These are phyloP conservation scores for Grantiella picta DNA, from an alignment of 2,113 vertebrate species.

Conservation along the genomic window DNA sequence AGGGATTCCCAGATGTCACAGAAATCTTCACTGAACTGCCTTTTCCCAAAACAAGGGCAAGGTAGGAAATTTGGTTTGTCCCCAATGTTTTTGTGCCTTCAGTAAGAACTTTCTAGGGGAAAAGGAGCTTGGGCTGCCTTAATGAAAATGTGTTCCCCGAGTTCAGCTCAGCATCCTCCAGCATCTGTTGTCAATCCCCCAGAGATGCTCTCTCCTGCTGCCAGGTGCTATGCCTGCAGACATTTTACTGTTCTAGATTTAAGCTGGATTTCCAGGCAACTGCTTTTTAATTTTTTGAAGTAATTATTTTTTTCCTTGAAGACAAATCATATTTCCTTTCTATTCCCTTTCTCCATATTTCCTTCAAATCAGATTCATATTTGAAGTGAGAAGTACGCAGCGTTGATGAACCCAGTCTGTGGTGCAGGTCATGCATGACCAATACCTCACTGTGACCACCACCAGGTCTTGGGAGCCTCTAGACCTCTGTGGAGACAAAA, in stretches of 20 bases:
- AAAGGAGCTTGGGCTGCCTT: not conserved
- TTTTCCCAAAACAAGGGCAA: not conserved
- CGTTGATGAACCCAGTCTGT: not conserved
- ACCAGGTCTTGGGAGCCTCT: not conserved
- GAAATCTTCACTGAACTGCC: not conserved
- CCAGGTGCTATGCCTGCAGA: slow-evolving; percentile 21
- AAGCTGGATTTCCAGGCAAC: slow-evolving; percentile 4
- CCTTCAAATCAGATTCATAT: not conserved
- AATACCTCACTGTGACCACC: not conserved
- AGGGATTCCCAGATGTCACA: not conserved
- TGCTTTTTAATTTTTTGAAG: not conserved
- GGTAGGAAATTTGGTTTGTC: not conserved
- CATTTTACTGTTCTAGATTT: not conserved
- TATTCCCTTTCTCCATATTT: not conserved
- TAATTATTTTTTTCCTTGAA: not conserved
- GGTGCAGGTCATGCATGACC: too few species aligned
- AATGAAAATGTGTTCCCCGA: not conserved
- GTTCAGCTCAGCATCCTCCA: not conserved
- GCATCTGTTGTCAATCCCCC: not conserved
- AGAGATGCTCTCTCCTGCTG: not conserved
- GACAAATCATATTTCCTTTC: not conserved
- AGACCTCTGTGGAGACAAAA: not conserved
- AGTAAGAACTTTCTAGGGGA: not conserved
- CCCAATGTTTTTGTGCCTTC: not conserved
- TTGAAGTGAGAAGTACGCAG: rapidly evolving